Evolutionary conservation across 2,113 vertebrate species (phyloP).

Genomic region (Chaetops frenatus): DNA sequence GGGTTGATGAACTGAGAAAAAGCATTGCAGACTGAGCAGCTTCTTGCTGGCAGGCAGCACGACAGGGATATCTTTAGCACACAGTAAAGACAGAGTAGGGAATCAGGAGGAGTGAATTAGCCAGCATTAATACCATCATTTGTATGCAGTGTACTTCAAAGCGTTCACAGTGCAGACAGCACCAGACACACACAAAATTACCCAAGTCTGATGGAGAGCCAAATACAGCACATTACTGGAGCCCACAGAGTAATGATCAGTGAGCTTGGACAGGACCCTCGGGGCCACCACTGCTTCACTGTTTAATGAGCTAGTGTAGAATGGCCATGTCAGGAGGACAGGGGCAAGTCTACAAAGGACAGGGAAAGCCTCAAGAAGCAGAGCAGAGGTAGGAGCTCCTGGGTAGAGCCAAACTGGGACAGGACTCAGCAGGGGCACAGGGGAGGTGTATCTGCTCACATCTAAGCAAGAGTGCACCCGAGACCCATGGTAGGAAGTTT

Average conservation of each 20-base stretch:
- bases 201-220: neutral
- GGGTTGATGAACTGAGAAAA: neutral
- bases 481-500: neutral
- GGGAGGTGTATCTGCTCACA: rapidly evolving
- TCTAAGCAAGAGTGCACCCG: neutral
- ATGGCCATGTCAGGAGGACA: neutral
- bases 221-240: neutral
- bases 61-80: neutral
- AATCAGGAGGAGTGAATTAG: neutral
- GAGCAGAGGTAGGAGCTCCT: neutral
- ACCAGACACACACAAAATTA: neutral
- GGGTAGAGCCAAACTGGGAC: neutral
- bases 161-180: neutral
- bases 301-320: neutral
- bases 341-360: neutral
- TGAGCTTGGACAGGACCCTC: neutral
- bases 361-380: neutral
- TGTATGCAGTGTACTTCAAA: neutral
- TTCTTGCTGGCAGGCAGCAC: neutral
- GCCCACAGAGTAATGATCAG: neutral
- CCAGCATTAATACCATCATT: neutral
- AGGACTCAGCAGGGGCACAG: neutral
- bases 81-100: neutral
- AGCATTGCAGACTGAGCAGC: neutral
- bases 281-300: neutral